phyloP scores from a whole-genome alignment of 2,888 invertebrate species.

The Helicoverpa assulta region DNA sequence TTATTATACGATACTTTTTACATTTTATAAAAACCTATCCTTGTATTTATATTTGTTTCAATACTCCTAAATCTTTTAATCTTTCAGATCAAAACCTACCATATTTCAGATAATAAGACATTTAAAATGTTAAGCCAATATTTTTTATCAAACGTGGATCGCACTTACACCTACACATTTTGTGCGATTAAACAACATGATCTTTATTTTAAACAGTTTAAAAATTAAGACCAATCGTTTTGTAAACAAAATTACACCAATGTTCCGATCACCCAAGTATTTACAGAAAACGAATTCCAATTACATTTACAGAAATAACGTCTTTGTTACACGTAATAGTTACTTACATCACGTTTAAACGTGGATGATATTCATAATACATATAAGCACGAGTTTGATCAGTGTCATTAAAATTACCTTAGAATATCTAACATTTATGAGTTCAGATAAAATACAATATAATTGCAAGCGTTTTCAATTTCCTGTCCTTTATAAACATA shows the following conservation, averaged over 20 bases:
- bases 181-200: too few species aligned
- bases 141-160: too few species aligned
- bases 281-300: not conserved
- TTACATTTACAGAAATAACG: not conserved
- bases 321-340: not conserved
- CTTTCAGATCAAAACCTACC: slow-evolving; percentile 2
- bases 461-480: not conserved
- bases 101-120: slow-evolving; percentile 26
- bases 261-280: not conserved
- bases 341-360: not conserved
- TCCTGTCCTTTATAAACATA: slow-evolving; percentile 12
- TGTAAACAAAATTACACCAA: too few species aligned
- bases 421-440: too few species aligned
- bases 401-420: too few species aligned
- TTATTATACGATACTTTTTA: not conserved
- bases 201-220: too few species aligned
- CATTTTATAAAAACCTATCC: slow-evolving; percentile 16
- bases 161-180: too few species aligned
- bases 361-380: not conserved
- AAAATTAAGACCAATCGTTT: too few species aligned
- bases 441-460: too few species aligned
- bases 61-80: slow-evolving; percentile 8
- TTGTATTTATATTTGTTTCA: slow-evolving; percentile 3
- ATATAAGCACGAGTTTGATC: not conserved
- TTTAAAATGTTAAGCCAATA: too few species aligned